These are phyloP conservation scores for Abrostola tripartita DNA, from an alignment of 2,888 invertebrate species.

Conservation along the genomic window DNA sequence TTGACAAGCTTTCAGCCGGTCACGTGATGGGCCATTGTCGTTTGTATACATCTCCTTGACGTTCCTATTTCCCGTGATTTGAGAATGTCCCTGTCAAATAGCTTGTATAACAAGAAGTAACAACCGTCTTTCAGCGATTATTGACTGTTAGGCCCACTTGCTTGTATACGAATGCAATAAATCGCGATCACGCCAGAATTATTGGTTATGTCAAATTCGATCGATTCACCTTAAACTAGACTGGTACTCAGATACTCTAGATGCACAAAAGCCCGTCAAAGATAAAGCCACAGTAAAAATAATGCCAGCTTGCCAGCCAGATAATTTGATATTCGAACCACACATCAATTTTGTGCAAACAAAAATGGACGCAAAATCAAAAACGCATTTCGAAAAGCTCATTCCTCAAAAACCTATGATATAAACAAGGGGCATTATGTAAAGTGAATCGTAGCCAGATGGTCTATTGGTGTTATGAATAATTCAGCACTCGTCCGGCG, in stretches of 20 bases:
- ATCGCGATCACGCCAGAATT: too few relatives aligned
- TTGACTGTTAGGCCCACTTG: not conserved
- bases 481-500: slow-evolving; percentile 31
- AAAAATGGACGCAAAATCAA: slow-evolving; percentile 21
- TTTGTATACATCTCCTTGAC: not conserved
- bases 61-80: slow-evolving; percentile 1
- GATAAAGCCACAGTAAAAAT: too few relatives aligned
- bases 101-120: not conserved
- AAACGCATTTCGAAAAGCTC: slow-evolving; percentile 29
- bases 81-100: not conserved
- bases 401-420: slow-evolving; percentile 24
- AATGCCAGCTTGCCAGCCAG: not conserved
- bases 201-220: too few relatives aligned
- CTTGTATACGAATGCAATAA: not conserved
- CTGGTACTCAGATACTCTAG: too few relatives aligned
- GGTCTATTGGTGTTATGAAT: slow-evolving; percentile 36
- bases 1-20: not conserved
- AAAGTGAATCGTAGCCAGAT: slow-evolving; percentile 50
- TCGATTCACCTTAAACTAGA: too few relatives aligned
- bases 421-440: slow-evolving; percentile 56
- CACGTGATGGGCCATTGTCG: not conserved
- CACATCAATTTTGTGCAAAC: not conserved
- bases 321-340: not conserved
- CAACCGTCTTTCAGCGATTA: not conserved
- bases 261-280: too few relatives aligned